Percentiles rank a stretch among this genome's conserved stretches.
Evolutionary conservation across 2,888 invertebrate genomes (phyloP).

Genomic region (Drosophila sordidula): DNA sequence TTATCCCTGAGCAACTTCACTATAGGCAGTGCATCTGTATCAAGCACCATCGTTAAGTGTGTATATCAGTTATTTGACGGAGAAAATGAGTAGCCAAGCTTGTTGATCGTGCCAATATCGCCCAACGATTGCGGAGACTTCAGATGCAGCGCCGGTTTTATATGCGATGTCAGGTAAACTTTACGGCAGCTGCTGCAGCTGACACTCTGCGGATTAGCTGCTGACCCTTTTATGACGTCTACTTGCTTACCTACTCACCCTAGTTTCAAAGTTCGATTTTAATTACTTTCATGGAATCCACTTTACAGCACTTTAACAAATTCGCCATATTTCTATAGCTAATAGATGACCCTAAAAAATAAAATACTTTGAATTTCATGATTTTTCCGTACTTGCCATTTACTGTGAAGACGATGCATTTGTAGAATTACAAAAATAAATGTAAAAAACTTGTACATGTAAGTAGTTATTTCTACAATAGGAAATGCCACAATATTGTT

Average conservation of each 20-base stretch:
- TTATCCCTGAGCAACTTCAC: conserved; percentile 38
- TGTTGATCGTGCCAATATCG: conserved; percentile 51
- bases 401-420: conserved; percentile 60
- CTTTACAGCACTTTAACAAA: neutral
- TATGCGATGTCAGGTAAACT: conserved; percentile 44
- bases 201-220: conserved; percentile 24
- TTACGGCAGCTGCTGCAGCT: conserved; percentile 2
- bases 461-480: conserved; percentile 75
- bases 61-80: neutral
- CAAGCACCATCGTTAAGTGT: conserved; percentile 34
- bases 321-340: no score
- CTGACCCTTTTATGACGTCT: conserved; percentile 9
- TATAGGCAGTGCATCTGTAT: conserved; percentile 25
- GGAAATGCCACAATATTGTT: conserved; percentile 66
- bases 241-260: neutral
- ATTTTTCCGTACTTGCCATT: conserved; percentile 69
- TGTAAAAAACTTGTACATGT: conserved; percentile 77
- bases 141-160: conserved; percentile 4
- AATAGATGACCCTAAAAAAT: neutral
- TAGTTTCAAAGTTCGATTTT: neutral
- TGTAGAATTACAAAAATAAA: conserved; percentile 77
- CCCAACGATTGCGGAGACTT: conserved; percentile 18
- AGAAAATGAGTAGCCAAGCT: neutral
- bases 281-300: neutral
- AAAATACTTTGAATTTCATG: neutral